These are phyloP conservation scores for Maniola hyperantus DNA, from an alignment of 2,888 invertebrate genomes.

Conservation along the genomic window DNA sequence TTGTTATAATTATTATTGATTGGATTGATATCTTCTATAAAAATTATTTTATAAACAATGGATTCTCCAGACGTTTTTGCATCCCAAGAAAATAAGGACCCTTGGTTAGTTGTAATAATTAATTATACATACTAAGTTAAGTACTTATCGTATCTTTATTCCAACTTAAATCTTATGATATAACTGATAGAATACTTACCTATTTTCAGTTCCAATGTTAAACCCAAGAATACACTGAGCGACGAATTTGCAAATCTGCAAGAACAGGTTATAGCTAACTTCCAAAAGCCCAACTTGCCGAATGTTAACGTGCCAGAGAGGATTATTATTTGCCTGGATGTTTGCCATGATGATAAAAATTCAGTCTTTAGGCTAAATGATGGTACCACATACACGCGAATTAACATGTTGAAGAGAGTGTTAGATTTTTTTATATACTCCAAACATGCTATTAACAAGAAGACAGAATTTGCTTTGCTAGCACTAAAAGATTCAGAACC, in stretches of 20 bases:
- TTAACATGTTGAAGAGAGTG: conserved; percentile 85
- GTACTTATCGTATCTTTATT: no score
- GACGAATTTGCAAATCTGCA: conserved; percentile 53
- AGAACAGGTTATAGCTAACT: conserved; percentile 68
- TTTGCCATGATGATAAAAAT: conserved; percentile 80
- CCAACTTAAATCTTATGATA: neutral
- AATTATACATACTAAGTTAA: no score
- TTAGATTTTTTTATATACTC: conserved; percentile 84
- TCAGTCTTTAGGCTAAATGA: conserved; percentile 79
- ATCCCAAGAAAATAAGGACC: conserved; percentile 40
- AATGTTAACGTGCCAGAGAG: conserved; percentile 83
- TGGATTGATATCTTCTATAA: no score
- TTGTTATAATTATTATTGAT: no score
- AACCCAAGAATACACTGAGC: conserved; percentile 36
- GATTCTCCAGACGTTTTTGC: conserved; percentile 48
- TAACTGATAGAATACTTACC: neutral
- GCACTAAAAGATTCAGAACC: conserved; percentile 78
- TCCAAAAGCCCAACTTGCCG: conserved; percentile 73
- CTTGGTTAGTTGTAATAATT: conserved; percentile 29
- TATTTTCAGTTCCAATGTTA: conserved; percentile 38
- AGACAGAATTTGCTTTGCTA: conserved; percentile 85
- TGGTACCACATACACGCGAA: conserved; percentile 79
- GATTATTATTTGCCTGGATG: conserved; percentile 85
- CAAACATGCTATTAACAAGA: conserved; percentile 83
- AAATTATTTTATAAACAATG: neutral